Percentiles rank a stretch among this genome's conserved stretches.
Evolutionary conservation across 2,888 invertebrate species (phyloP).

Genomic region (Nematopogon swammerdamellus): DNA sequence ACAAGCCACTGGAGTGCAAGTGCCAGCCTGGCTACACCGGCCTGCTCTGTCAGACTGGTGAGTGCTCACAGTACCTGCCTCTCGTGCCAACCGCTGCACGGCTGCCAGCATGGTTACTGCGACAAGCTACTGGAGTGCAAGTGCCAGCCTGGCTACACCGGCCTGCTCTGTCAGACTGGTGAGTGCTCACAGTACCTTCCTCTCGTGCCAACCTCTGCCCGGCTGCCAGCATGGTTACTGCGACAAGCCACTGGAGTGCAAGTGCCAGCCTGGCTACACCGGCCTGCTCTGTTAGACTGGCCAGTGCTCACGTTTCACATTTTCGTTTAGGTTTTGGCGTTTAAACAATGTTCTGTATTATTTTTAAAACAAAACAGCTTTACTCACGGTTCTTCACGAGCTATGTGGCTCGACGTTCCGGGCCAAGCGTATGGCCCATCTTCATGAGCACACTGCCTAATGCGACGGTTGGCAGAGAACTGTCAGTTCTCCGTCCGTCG

Average conservation of each 20-base stretch:
- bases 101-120: constrained; percentile 89
- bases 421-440: too few species aligned
- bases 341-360: too few species aligned
- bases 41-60: constrained; percentile 82
- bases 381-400: too few species aligned
- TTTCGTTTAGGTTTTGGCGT: too few species aligned
- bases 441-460: too few species aligned
- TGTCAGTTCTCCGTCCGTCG: too few species aligned
- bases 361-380: too few species aligned
- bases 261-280: constrained; percentile 88
- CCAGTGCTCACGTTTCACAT: constrained; percentile 59
- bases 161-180: constrained; percentile 85
- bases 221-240: constrained; percentile 91
- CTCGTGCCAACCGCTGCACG: constrained; percentile 84
- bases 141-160: constrained; percentile 89
- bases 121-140: constrained; percentile 87
- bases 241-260: constrained; percentile 85
- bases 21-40: constrained; percentile 92
- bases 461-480: too few species aligned
- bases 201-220: constrained; percentile 82
- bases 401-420: too few species aligned
- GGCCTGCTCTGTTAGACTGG: constrained; percentile 85
- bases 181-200: constrained; percentile 65
- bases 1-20: constrained; percentile 86
- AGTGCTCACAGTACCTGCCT: constrained; percentile 67